Evolutionary conservation across 2,888 invertebrate species (phyloP), one percentile per base, ranked within the genome.

Genomic region (Busseola fusca): DNA sequence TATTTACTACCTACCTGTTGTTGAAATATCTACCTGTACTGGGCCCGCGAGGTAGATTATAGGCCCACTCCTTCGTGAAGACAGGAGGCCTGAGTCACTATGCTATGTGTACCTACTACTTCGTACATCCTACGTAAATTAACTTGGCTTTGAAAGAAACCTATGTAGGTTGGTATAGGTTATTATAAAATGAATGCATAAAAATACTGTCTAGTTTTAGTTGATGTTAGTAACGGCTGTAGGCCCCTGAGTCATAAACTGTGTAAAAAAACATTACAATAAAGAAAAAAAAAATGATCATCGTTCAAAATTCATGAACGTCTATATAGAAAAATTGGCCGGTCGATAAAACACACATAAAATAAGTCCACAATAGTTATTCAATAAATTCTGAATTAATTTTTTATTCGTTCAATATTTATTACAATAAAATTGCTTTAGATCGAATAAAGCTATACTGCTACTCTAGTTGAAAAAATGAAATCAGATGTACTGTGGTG

Each of bases 361-460:
- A 81, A 76, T 73, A 80, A 74, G 27, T 59, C 58, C 62, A 63
- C 64, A 70, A 75, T 74, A 79, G 76, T 82, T 79, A 81, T 82
- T 81, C 85, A 86, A 88, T 88, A 85, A 88, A 78, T 68, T 58
- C 64, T 34, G 63, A 69, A 83, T 87, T 80, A 85, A 84, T 78
- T 82, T 78, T 86, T 85, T 87, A 84, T 84, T 74, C 69, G 70
- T 72, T 74, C 68, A 65, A 82, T 80, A 81, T 88, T 87, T 88
- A 89, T 87, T 83, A 78, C 80, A 60, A 76, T 50, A 69, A 68
- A 52, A 68, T 80, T 74, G 76, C 67, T 52, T 3, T 40, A 14
- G 67, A 67, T 57, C 30, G 56, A 72, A 72, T 40, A 70, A 78
- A 67, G 56, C 59, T 76, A 80, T 86, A 85, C 81, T 74, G 76